Evolutionary conservation across 2,113 vertebrate species (phyloP).

Genomic region (Chaetura pelagica): DNA sequence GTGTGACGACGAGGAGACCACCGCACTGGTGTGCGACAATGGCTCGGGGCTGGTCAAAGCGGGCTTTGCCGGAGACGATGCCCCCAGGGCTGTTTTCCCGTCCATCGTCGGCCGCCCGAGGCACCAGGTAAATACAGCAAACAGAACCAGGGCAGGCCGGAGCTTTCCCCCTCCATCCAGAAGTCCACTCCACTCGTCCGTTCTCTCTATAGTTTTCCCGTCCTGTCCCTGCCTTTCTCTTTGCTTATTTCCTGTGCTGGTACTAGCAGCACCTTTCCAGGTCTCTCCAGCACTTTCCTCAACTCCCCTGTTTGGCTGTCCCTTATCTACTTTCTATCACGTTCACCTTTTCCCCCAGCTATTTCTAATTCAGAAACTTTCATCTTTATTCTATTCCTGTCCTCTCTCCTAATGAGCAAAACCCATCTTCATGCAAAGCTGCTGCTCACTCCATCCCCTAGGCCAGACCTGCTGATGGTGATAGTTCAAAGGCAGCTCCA

Average conservation of each 20-base stretch:
- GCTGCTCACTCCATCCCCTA: too few relatives aligned
- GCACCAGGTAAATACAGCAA: conserved; percentile 86
- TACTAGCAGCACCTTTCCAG: accelerated
- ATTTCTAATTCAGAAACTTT: not conserved
- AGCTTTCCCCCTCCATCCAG: not conserved
- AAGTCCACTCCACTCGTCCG: accelerated
- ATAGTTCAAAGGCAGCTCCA: not conserved
- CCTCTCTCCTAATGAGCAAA: not conserved
- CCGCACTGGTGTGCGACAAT: conserved; percentile 98
- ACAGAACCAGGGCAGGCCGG: not conserved
- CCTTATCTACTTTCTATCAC: not conserved
- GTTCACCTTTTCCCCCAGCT: not conserved
- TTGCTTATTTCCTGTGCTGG: accelerated
- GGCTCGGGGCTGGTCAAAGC: conserved; percentile 98
- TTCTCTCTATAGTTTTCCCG: not conserved
- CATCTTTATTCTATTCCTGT: not conserved
- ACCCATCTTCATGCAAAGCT: not conserved
- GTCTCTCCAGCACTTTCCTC: not conserved
- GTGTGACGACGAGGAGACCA: conserved; percentile 99
- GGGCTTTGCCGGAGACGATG: conserved; percentile 97
- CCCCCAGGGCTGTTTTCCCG: conserved; percentile 96
- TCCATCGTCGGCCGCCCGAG: conserved; percentile 98
- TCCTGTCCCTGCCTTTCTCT: not conserved
- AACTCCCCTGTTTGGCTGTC: not conserved
- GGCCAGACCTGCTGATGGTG: not conserved